These are phyloP conservation scores for Mycalesis mineus DNA, from an alignment of 2,888 invertebrate genomes.

Conservation along the genomic window DNA sequence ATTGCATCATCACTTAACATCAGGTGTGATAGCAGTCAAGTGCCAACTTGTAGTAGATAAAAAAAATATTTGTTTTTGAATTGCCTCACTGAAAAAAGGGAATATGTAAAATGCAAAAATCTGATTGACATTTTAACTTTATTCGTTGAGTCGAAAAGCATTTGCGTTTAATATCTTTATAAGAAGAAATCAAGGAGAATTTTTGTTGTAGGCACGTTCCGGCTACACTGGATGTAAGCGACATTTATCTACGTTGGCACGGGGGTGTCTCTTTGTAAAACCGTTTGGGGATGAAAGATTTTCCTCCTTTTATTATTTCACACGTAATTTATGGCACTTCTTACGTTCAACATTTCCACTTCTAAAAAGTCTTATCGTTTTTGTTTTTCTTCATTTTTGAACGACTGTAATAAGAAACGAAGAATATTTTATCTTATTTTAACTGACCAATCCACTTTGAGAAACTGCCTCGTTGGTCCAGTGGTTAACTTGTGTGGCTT, in stretches of 20 bases:
- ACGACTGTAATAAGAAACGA: not conserved
- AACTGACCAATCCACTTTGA: no score
- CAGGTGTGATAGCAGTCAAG: no score
- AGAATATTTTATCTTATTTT: no score
- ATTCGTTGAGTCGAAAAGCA: slow-evolving; percentile 5
- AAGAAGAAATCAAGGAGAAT: slow-evolving; percentile 33
- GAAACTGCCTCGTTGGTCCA: no score
- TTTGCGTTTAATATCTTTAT: slow-evolving; percentile 19
- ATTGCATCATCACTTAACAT: no score
- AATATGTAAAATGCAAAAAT: not conserved
- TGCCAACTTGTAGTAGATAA: no score
- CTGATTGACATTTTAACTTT: slow-evolving; percentile 4
- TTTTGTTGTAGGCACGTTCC: slow-evolving; percentile 61
- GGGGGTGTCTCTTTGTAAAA: slow-evolving; percentile 63
- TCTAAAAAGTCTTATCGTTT: slow-evolving; percentile 29
- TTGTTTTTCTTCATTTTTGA: slow-evolving; percentile 33
- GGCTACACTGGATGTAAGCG: slow-evolving; percentile 58
- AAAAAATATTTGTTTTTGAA: no score
- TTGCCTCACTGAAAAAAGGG: not conserved
- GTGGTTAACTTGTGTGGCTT: no score
- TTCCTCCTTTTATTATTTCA: slow-evolving; percentile 69
- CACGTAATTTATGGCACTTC: slow-evolving; percentile 68
- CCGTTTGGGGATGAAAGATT: slow-evolving; percentile 65
- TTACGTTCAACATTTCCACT: slow-evolving; percentile 38
- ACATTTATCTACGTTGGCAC: slow-evolving; percentile 57